Conservation (phyloP, 2,797 vertebrate species). For the Acanthopagrus latus region DNA sequence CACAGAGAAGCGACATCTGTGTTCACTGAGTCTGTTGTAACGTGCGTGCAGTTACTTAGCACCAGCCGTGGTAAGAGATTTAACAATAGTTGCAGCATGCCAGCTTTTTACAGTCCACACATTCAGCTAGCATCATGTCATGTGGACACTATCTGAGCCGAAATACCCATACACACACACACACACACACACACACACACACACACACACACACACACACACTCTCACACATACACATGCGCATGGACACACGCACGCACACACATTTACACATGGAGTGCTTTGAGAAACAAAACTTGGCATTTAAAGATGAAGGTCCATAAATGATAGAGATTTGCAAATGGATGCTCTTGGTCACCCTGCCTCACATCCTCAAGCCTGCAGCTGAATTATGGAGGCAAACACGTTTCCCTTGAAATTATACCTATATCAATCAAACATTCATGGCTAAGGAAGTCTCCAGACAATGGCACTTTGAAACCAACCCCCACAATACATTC, state of each 20-base stretch:
- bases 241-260: neutral
- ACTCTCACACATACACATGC: neutral
- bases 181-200: too few relatives aligned
- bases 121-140: slow-evolving; percentile 53
- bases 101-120: slow-evolving; percentile 44
- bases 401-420: slow-evolving; percentile 73
- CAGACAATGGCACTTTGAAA: slow-evolving; percentile 70
- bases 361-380: slow-evolving; percentile 58
- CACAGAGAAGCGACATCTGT: neutral
- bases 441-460: slow-evolving; percentile 73
- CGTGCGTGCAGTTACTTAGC: slow-evolving; percentile 7
- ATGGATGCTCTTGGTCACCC: slow-evolving; percentile 69
- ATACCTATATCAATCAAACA: slow-evolving; percentile 78
- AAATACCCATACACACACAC: slow-evolving; percentile 6
- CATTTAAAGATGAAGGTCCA: slow-evolving; percentile 63
- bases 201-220: neutral
- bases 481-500: slow-evolving; percentile 27
- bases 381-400: slow-evolving; percentile 70
- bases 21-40: slow-evolving; percentile 15
- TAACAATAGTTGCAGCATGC: slow-evolving; percentile 31
- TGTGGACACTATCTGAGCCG: slow-evolving; percentile 33
- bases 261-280: neutral
- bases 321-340: slow-evolving; percentile 83
- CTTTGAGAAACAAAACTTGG: slow-evolving; percentile 63
- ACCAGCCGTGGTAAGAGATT: slow-evolving; percentile 37